Base-by-base conservation (phyloP, 1,140 invertebrate genomes). In the Drosophila quadrilineata region DNA sequence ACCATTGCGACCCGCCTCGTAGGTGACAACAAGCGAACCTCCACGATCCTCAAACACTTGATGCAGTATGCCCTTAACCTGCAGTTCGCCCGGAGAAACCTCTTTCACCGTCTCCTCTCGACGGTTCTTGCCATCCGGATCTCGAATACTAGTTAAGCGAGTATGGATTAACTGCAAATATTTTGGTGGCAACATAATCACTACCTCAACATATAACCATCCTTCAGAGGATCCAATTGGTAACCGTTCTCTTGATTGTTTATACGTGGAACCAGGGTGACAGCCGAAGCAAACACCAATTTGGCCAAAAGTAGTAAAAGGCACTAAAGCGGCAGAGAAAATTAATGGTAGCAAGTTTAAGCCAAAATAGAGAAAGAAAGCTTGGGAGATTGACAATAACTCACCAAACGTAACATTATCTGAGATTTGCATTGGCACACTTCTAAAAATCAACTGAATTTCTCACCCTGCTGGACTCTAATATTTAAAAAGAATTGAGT, bases 131-230 rank as follows among this genome's bases (percentile, higher is more conserved):
- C 41, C 24, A 49, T 64, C 53, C 19, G 60, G 53, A 14, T 64
- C 24, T 9, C 16, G 60, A 41, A 64, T 26, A 17, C 60, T 64
- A 9, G n/a, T n/a, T 26, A 5, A 33, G 26, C 26, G 16, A 33
- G 6, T 33, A 24, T 40, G 4, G 21, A 24, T 57, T 58, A 64
- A 22, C 1, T 28, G 6, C 14, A 3, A 2, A 10, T 6, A 17
- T 21, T 6, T 8, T 0, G 14, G 4, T 5, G 24, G 3, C 17
- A 2, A 33, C 9, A 8, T 6, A 33, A 33, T 3, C 36, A 3
- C n/a, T 76, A 76, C 73, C 68, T 77, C 26, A 76, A 54, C 9
- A 16, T 52, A 19, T 77, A 76, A 17, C 46, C 33, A 38, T 63
- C 45, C 12, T 71, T 28, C 0, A 35, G 36, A 0, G 73, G 73